Percentiles rank a stretch among this genome's conserved stretches.
Conservation (phyloP, 2,797 vertebrate species). For the Nothura maculosa region DNA sequence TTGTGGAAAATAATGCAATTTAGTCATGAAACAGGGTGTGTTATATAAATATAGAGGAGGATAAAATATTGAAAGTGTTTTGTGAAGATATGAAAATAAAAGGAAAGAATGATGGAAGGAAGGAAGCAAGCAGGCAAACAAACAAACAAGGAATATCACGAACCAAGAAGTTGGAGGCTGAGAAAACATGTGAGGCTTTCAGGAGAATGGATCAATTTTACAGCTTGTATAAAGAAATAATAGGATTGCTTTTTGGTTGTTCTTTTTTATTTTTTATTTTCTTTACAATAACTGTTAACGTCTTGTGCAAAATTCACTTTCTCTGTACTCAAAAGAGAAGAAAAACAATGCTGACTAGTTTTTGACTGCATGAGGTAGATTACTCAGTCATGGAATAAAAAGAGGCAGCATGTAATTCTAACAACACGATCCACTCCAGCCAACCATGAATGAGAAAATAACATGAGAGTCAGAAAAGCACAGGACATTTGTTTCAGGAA, state of each 20-base stretch:
- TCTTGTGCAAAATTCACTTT: neutral
- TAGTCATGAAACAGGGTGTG: neutral
- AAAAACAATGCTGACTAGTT: neutral
- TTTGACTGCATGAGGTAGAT: neutral
- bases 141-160: neutral
- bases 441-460: neutral
- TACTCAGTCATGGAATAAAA: neutral
- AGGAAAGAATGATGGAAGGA: neutral
- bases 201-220: neutral
- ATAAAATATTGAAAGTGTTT: neutral
- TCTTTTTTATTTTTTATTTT: too few relatives aligned
- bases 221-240: slow-evolving; percentile 1
- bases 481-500: neutral
- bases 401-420: neutral
- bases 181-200: neutral
- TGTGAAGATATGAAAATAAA: neutral
- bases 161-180: neutral
- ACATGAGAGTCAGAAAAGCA: neutral
- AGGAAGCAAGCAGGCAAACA: neutral
- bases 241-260: neutral
- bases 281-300: neutral
- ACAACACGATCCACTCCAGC: neutral
- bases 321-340: neutral
- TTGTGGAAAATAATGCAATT: neutral
- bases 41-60: neutral